Conservation (phyloP, 1,140 invertebrate species). For the Papilio helenus region DNA sequence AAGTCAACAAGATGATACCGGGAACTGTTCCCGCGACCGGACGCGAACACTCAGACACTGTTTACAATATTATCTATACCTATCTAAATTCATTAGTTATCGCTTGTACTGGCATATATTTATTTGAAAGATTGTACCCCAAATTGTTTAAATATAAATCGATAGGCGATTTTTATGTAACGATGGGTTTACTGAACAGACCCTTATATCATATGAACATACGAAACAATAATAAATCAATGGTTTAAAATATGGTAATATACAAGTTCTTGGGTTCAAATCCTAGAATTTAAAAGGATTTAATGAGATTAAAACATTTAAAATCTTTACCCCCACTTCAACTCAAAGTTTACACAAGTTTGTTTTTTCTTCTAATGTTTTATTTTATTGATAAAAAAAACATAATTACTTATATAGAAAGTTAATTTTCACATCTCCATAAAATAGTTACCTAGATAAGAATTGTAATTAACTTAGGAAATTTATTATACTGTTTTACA, state of each 20-base stretch:
- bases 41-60: neutral
- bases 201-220: neutral
- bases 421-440: neutral
- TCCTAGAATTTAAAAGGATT: too few species aligned
- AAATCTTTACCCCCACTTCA: too few species aligned
- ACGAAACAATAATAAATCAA: neutral
- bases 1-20: slow-evolving; percentile 55
- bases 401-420: neutral
- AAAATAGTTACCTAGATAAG: neutral
- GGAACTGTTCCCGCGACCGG: slow-evolving; percentile 39
- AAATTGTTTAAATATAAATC: neutral
- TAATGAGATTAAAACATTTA: too few species aligned
- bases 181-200: neutral
- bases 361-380: too few species aligned
- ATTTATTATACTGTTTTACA: slow-evolving; percentile 13
- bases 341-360: too few species aligned
- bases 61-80: slow-evolving; percentile 14
- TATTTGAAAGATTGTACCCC: neutral
- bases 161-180: neutral
- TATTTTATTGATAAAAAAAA: too few species aligned
- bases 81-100: slow-evolving; percentile 7
- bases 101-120: neutral
- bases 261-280: too few species aligned
- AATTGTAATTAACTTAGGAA: neutral
- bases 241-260: too few species aligned